phyloP scores from a whole-genome alignment of 2,797 vertebrate genomes.

The Phoebastria nigripes region DNA sequence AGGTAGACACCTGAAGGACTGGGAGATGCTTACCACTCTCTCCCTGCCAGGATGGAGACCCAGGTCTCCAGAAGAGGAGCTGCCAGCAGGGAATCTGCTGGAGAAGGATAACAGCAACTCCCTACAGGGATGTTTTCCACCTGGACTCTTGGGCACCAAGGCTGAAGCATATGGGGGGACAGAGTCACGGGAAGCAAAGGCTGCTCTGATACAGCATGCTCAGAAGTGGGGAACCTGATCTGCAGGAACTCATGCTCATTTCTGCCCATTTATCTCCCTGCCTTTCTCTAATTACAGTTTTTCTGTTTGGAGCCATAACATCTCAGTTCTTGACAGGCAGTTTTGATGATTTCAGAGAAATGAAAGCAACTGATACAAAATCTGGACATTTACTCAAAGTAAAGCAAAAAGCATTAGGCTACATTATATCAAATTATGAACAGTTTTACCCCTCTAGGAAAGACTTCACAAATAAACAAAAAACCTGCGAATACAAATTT shows the following conservation, averaged over 20 bases:
- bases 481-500: not conserved
- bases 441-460: not conserved
- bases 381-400: not conserved
- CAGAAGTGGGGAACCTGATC: not conserved
- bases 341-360: conserved; percentile 18
- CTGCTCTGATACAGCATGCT: not conserved
- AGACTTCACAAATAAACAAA: not conserved
- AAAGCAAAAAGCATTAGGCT: not conserved
- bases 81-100: not conserved
- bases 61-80: not conserved
- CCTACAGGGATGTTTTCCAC: not conserved
- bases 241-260: not conserved
- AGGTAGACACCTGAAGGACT: not conserved
- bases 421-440: not conserved
- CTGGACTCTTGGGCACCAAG: not conserved
- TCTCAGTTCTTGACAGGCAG: not conserved
- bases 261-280: not conserved
- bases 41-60: not conserved
- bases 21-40: no score
- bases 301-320: not conserved
- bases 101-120: not conserved
- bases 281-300: not conserved
- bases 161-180: not conserved
- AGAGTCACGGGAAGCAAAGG: not conserved
- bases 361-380: not conserved